phyloP scores from a whole-genome alignment of 64 coral and sea anemone genomes.

The Acropora yongei region DNA sequence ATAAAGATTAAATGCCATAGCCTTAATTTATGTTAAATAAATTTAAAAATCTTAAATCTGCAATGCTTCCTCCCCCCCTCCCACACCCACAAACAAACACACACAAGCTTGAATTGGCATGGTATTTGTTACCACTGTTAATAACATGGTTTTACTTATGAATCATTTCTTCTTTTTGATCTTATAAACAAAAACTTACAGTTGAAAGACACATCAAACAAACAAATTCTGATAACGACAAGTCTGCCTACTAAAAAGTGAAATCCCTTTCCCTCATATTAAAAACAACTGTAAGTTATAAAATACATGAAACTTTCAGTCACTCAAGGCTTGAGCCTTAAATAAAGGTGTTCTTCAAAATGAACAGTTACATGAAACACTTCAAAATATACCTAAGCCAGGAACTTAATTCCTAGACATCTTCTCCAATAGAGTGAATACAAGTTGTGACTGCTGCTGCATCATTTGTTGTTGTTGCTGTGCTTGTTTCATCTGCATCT shows the following conservation, averaged over 20 bases:
- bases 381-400: no score
- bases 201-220: background rate
- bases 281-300: background rate
- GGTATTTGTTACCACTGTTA: background rate
- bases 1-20: background rate
- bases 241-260: background rate
- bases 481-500: constrained; percentile 15
- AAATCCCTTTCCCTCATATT: background rate
- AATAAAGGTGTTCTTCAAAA: no score
- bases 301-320: no score
- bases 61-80: background rate
- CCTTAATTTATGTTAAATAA: background rate
- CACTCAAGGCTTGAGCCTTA: no score
- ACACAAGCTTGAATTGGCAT: background rate
- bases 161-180: background rate
- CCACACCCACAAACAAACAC: background rate
- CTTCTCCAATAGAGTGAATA: constrained; percentile 13
- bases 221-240: background rate
- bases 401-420: background rate
- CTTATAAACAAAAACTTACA: background rate
- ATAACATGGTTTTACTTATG: background rate
- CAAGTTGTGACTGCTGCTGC: constrained; percentile 30
- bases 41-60: constrained; percentile 6
- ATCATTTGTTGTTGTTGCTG: constrained; percentile 49
- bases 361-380: no score